Evolutionary conservation across 2,797 vertebrate genomes (phyloP), one percentile per base, ranked within the genome.

Genomic region (Falco rusticolus): DNA sequence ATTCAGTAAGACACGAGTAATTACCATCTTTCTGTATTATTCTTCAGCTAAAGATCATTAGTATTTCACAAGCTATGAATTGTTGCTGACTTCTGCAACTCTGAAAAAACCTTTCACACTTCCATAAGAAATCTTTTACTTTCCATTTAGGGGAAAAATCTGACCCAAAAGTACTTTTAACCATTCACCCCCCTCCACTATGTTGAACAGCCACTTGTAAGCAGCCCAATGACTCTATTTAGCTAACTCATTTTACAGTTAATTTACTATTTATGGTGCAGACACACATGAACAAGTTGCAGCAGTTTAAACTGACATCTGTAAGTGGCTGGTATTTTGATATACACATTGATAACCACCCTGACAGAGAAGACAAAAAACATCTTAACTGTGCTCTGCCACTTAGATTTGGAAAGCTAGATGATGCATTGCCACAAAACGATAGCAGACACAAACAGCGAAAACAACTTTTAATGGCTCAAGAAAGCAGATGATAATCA

Each of bases 231-330:
- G 25, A 79, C 61, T 64, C 47, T n/a, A 69, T 50, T 71, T 20
- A 87, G 29, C 34, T 54, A 82, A 59, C 21, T 72, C 10, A 66
- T 43, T 92, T 94, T 84, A 89, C 22, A 84, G 56, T 63, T 74
- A 75, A 50, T 90, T 86, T 70, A n/a, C 75, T 95, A 68, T 88
- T 92, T 85, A 83, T 18, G 56, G 68, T 80, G n/a, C 70, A 74
- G 92, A 86, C 60, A 92, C 50, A 69, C 28, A 70, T 17, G 22
- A 84, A 70, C 16, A 60, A 92, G 31, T 82, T 56, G 72, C 0
- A 92, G 84, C 59, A 82, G 56, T 82, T 90, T 70, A 84, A 96
- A 60, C 28, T 89, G 84, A 76, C 90, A 88, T 41, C 39, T 84
- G 2, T 57, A 79, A 94, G 77, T 25, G 59, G 63, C 74, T 80